phyloP scores from a whole-genome alignment of 2,113 vertebrate species.

The Carollia perspicillata region DNA sequence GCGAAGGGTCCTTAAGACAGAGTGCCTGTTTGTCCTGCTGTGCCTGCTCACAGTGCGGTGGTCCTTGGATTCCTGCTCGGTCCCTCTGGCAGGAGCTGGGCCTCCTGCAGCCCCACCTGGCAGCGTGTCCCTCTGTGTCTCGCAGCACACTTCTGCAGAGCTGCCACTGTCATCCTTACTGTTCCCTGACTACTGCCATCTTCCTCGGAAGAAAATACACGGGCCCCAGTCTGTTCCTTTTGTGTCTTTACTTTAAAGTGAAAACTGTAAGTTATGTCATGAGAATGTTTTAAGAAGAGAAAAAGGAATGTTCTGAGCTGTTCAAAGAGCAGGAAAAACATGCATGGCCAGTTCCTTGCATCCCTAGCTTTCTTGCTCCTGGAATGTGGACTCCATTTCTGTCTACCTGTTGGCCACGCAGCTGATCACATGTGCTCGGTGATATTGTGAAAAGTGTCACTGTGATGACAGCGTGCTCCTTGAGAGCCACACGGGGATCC shows the following conservation, averaged over 20 bases:
- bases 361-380: neutral
- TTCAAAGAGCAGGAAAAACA: neutral
- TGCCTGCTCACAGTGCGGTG: rapidly evolving
- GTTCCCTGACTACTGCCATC: neutral
- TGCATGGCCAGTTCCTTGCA: neutral
- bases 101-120: neutral
- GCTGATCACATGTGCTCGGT: slow-evolving; percentile 52
- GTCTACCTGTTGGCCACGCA: neutral
- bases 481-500: slow-evolving; percentile 35
- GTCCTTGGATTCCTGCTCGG: neutral
- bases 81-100: neutral
- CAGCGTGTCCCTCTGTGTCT: rapidly evolving
- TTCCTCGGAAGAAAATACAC: neutral
- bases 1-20: neutral
- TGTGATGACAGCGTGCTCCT: slow-evolving; percentile 62
- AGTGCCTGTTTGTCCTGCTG: neutral
- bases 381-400: neutral
- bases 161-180: neutral
- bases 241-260: neutral
- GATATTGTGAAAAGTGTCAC: slow-evolving; percentile 60
- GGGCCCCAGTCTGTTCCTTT: neutral
- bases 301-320: neutral
- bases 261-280: neutral
- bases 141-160: neutral
- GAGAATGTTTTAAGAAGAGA: neutral